A percentile compares a stretch with the other conserved stretches of the same genome.
Evolutionary conservation across 2,888 invertebrate genomes (phyloP).

Genomic region (Amphipyra berbera): DNA sequence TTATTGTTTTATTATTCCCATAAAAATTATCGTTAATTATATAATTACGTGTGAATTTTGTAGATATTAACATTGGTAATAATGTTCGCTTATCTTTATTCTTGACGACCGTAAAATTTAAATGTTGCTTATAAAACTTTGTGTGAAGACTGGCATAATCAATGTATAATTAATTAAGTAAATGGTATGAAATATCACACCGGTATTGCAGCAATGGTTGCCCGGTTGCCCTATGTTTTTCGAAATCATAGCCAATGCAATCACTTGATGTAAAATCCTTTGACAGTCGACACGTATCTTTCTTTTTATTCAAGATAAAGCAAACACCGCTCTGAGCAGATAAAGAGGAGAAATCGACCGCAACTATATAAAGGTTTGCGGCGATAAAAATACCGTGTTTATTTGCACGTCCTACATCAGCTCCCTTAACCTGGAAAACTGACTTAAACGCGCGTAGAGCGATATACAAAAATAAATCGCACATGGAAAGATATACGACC

Average conservation of each 20-base stretch:
- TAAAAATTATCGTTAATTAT: constrained; percentile 56
- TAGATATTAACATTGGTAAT: constrained; percentile 59
- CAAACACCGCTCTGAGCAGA: constrained; percentile 86
- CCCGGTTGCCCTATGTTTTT: constrained; percentile 15
- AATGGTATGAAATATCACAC: not conserved
- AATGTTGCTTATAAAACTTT: constrained; percentile 33
- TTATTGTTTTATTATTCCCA: constrained; percentile 55
- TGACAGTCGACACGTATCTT: constrained; percentile 79
- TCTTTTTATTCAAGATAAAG: constrained; percentile 87
- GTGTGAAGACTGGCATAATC: constrained; percentile 15
- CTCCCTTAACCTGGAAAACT: constrained; percentile 72
- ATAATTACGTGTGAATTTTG: constrained; percentile 61
- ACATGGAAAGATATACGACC: constrained; percentile 69
- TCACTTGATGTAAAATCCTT: constrained; percentile 73
- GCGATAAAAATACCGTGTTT: constrained; percentile 89
- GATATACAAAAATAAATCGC: constrained; percentile 72
- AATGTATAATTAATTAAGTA: constrained; percentile 32
- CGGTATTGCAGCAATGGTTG: not conserved
- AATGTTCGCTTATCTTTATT: constrained; percentile 58
- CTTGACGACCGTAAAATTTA: constrained; percentile 56
- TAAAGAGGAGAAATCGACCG: constrained; percentile 89
- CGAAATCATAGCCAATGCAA: constrained; percentile 57
- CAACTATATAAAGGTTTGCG: constrained; percentile 90
- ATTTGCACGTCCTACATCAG: constrained; percentile 90
- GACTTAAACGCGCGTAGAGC: constrained; percentile 66